These are phyloP conservation scores for Latheticus oryzae DNA, from an alignment of 2,888 invertebrate species.

Conservation along the genomic window DNA sequence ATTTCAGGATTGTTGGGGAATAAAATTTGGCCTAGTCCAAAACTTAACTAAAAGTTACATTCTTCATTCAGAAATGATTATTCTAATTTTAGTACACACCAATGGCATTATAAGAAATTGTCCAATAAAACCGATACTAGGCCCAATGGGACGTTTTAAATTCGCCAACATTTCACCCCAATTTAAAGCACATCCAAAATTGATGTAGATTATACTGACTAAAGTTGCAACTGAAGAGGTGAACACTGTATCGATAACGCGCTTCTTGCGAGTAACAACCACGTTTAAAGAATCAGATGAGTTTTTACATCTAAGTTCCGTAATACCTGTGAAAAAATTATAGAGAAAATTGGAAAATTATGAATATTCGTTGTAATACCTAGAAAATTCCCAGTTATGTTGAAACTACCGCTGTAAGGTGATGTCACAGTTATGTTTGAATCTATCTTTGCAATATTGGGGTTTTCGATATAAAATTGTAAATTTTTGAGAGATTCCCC, in stretches of 20 bases:
- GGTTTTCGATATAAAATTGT: conserved; percentile 38
- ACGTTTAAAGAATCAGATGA: conserved; percentile 47
- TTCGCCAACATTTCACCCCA: conserved; percentile 76
- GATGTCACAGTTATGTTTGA: too few relatives aligned
- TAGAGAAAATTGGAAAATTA: too few relatives aligned
- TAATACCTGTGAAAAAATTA: too few relatives aligned
- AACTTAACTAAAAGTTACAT: conserved; percentile 73
- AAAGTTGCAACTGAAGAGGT: conserved; percentile 80
- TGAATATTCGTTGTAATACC: too few relatives aligned
- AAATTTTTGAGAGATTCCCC: conserved; percentile 13
- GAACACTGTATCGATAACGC: conserved; percentile 80
- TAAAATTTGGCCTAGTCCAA: conserved; percentile 75
- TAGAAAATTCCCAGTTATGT: conserved; percentile 60
- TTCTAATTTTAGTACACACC: conserved; percentile 66
- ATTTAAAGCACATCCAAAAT: conserved; percentile 91
- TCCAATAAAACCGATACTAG: conserved; percentile 79
- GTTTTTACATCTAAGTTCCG: conserved; percentile 51
- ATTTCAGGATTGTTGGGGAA: conserved; percentile 78
- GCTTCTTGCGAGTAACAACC: conserved; percentile 62
- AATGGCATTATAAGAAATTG: conserved; percentile 91
- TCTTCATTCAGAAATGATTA: background rate
- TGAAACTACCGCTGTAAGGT: conserved; percentile 54
- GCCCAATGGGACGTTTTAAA: conserved; percentile 79
- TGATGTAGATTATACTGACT: conserved; percentile 85
- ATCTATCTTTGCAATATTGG: conserved; percentile 38